These are phyloP conservation scores for Falco novaeseelandiae DNA, from an alignment of 2,797 vertebrate species.

Conservation along the genomic window DNA sequence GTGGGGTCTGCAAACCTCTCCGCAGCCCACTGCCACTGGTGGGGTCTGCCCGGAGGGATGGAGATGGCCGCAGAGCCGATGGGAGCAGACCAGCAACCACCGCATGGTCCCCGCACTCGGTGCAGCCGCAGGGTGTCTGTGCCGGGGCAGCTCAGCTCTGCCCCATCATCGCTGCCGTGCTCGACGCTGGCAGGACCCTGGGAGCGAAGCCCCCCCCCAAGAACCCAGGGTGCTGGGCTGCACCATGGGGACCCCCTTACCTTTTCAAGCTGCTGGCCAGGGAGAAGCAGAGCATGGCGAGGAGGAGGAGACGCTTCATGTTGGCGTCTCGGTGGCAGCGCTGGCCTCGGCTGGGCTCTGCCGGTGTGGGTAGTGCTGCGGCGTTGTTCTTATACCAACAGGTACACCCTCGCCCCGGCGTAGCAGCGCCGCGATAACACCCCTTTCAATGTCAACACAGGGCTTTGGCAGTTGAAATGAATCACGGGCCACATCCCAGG, in stretches of 20 bases:
- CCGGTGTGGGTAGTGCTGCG: background rate
- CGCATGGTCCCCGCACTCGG: rapidly evolving
- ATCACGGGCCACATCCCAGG: slow-evolving; percentile 31
- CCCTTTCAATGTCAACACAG: slow-evolving; percentile 59
- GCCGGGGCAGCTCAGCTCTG: background rate
- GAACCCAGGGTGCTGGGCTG: background rate
- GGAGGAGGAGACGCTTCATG: slow-evolving; percentile 58
- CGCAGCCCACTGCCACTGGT: background rate
- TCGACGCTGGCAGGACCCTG: rapidly evolving
- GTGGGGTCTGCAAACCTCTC: no score
- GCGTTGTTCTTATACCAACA: background rate
- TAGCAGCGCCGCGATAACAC: slow-evolving; percentile 29
- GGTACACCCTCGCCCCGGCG: slow-evolving; percentile 14
- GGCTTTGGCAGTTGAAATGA: background rate
- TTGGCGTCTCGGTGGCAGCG: background rate
- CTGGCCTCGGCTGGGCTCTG: background rate
- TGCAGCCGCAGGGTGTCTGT: rapidly evolving
- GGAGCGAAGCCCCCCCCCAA: rapidly evolving
- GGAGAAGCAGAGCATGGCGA: slow-evolving; percentile 1
- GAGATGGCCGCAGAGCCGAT: rapidly evolving
- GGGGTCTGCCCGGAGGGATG: background rate
- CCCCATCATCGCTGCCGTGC: rapidly evolving
- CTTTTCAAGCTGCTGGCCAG: slow-evolving; percentile 43
- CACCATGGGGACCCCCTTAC: slow-evolving; percentile 35
- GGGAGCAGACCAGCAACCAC: background rate